These are phyloP conservation scores for Drosophila tristis DNA, from an alignment of 1,140 invertebrate genomes.

Conservation along the genomic window DNA sequence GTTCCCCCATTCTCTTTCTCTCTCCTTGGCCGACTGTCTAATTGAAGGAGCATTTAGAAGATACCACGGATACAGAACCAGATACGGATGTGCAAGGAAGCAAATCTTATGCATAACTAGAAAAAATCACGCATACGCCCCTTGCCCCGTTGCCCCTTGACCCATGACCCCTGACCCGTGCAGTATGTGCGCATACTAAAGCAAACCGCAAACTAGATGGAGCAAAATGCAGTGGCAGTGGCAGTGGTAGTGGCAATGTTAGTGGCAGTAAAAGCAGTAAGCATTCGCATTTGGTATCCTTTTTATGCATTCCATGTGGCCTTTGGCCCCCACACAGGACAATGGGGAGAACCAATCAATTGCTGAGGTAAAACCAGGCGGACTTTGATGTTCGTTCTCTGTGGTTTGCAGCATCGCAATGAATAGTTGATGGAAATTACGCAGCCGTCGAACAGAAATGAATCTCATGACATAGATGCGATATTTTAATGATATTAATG, in stretches of 20 bases:
- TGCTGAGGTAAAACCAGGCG: constrained; percentile 10
- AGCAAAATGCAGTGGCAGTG: constrained; percentile 11
- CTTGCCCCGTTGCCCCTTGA: too few species aligned
- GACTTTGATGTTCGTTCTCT: background rate
- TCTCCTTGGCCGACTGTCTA: constrained; percentile 50
- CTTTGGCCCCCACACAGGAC: constrained; percentile 27
- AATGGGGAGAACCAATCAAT: constrained; percentile 44
- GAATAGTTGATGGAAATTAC: too few species aligned
- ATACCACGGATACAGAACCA: constrained; percentile 8
- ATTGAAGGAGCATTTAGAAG: constrained; percentile 65
- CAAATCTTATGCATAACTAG: constrained; percentile 45
- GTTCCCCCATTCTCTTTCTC: constrained; percentile 3
- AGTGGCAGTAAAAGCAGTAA: constrained; percentile 11
- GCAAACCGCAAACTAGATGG: constrained; percentile 19
- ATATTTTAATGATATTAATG: too few species aligned
- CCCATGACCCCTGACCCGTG: constrained; percentile 1
- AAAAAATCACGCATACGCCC: constrained; percentile 59
- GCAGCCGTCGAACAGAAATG: too few species aligned
- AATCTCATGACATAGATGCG: too few species aligned
- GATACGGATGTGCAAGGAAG: constrained; percentile 13
- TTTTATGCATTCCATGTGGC: constrained; percentile 55
- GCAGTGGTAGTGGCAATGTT: background rate
- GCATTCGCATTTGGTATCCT: constrained; percentile 44
- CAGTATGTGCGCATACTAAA: constrained; percentile 8
- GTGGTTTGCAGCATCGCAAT: too few species aligned